Evolutionary conservation across 2,888 invertebrate genomes (phyloP).

Genomic region (Lithophane socia): DNA sequence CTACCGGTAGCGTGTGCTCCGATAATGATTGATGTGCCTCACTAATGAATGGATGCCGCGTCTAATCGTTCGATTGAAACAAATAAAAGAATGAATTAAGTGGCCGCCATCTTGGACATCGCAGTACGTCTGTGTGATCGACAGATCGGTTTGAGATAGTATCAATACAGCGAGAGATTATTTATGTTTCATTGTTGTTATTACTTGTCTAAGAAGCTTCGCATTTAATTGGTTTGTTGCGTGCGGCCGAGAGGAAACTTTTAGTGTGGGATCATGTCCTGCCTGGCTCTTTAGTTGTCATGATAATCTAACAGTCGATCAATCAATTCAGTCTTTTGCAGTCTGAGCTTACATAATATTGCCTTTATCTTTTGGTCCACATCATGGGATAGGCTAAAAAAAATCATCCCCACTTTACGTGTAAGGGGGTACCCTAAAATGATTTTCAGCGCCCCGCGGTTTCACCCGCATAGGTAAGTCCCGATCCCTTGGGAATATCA

Average conservation of each 20-base stretch:
- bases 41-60: constrained; percentile 61
- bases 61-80: constrained; percentile 57
- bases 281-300: constrained; percentile 2
- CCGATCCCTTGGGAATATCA: no score
- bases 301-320: constrained; percentile 11
- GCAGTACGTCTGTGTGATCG: constrained; percentile 48
- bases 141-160: constrained; percentile 53
- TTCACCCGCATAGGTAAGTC: no score
- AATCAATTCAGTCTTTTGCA: constrained; percentile 25
- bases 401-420: no score
- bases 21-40: constrained; percentile 47
- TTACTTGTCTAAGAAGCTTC: constrained; percentile 47
- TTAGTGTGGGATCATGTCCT: constrained; percentile 23
- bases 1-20: not conserved
- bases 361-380: not conserved
- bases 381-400: no score
- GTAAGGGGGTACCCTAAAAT: no score
- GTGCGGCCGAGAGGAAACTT: constrained; percentile 8
- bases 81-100: constrained; percentile 63
- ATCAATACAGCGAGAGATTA: constrained; percentile 51
- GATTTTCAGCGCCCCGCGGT: no score
- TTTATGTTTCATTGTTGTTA: constrained; percentile 56
- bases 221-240: constrained; percentile 42
- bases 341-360: not conserved
- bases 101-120: constrained; percentile 45